Conservation (phyloP, 2,797 vertebrate species). For the Leucoraja ocellata region DNA sequence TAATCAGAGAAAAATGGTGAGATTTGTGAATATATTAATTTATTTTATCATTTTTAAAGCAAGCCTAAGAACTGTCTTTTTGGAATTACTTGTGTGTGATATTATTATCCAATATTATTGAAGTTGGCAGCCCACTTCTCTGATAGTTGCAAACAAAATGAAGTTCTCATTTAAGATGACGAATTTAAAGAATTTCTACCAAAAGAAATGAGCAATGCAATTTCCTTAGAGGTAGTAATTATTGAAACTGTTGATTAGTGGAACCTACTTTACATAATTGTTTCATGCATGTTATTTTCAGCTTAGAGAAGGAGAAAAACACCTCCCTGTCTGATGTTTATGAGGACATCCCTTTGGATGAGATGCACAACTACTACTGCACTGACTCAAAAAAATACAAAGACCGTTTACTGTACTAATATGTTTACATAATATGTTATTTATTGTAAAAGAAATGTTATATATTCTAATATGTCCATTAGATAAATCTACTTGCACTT, state of each 20-base stretch:
- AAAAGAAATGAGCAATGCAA: background rate
- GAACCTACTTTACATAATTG: slow-evolving; percentile 15
- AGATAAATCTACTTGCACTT: slow-evolving; percentile 54
- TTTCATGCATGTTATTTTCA: slow-evolving; percentile 49
- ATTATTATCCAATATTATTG: background rate
- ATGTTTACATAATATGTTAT: slow-evolving; percentile 57
- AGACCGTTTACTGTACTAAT: slow-evolving; percentile 41
- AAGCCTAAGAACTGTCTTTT: background rate
- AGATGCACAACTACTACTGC: slow-evolving; percentile 39
- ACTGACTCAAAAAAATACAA: slow-evolving; percentile 39
- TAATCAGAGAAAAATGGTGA: slow-evolving; percentile 76
- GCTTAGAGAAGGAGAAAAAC: slow-evolving; percentile 67
- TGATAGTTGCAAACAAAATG: background rate
- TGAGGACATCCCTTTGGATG: slow-evolving; percentile 42
- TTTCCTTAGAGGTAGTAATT: background rate
- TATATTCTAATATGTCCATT: slow-evolving; percentile 33
- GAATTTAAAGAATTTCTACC: background rate
- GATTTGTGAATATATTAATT: slow-evolving; percentile 41
- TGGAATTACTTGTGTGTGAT: background rate
- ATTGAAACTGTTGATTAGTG: background rate
- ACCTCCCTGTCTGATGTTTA: slow-evolving; percentile 54
- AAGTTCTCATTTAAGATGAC: background rate
- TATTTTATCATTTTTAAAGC: background rate
- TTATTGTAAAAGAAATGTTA: slow-evolving; percentile 45
- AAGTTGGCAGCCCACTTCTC: background rate